Base-by-base conservation (phyloP, 2,797 vertebrate species). In the Micropoecilia bifurca region DNA sequence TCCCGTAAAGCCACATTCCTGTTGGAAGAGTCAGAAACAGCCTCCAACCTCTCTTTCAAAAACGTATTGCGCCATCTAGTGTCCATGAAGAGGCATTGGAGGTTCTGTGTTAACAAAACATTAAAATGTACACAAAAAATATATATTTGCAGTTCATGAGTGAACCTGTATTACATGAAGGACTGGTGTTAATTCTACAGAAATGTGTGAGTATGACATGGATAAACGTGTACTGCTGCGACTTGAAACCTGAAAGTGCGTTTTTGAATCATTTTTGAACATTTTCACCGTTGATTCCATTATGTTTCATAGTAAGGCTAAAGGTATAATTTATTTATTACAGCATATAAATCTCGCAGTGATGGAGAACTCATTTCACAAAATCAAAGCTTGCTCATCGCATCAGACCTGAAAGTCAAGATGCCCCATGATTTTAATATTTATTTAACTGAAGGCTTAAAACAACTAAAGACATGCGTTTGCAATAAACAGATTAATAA, bases 11-110 rank as follows among this genome's bases (percentile, higher is more conserved):
- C 63, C 36, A 33, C 50, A 45, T 76, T 74, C 79, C 45, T 43
- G 47, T 59, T 57, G 74, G 55, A 9, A 41, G 28, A 43, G 50
- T 77, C 36, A 75, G 47, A 69, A 76, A 72, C 47, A n/a, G 43
- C 39, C 59, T 25, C 45, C 45, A 1, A 28, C 12, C 0, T 41
- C 9, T 41, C 73, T 55, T n/a, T 66, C 39, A 28, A 47, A 43
- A 47, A 43, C 45, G 0, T 83, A 1, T 73, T 53, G 71, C 83
- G 88, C 92, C 92, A 88, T 68, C 94, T 94, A 83, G 88, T 88
- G 93, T 80, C 75, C 25, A 87, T 20, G 36, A 45, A 74, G 30
- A 59, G 30, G 0, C 47, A 0, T 12, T 69, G 46, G 13, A 53
- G 63, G 16, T 5, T 59, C 9, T 14, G 25, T 22, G 43, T 33